phyloP scores from a whole-genome alignment of 2,113 vertebrate genomes.

The Callipepla squamata region DNA sequence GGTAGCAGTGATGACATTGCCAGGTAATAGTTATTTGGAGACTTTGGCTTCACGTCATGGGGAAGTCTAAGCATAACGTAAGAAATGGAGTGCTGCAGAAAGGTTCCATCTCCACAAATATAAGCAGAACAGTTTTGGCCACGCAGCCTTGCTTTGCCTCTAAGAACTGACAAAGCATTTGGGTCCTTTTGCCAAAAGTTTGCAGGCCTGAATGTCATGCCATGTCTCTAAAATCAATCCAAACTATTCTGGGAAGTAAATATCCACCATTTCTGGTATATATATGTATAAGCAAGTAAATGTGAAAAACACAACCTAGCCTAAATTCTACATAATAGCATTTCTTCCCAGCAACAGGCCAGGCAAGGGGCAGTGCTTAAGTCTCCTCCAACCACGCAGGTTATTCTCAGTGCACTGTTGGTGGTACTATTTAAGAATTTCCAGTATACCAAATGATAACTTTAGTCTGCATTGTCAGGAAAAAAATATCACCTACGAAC shows the following conservation, averaged over 20 bases:
- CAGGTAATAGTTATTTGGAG: neutral
- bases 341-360: neutral
- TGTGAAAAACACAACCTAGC: neutral
- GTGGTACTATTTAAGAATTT: slow-evolving; percentile 43
- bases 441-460: slow-evolving; percentile 3
- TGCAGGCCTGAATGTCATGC: rapidly evolving
- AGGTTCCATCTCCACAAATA: neutral
- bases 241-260: neutral
- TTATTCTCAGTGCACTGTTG: slow-evolving; percentile 28
- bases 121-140: rapidly evolving
- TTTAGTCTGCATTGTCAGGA: slow-evolving; percentile 36
- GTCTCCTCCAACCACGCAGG: neutral
- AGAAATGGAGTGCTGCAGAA: rapidly evolving
- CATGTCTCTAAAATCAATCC: neutral
- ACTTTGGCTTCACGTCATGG: neutral
- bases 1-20: rapidly evolving
- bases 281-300: neutral
- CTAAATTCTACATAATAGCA: neutral
- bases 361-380: neutral
- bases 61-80: neutral
- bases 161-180: neutral
- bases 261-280: too few relatives aligned
- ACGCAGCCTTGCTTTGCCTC: neutral
- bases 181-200: rapidly evolving
- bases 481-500: slow-evolving; percentile 2